Percentiles rank a stretch among this genome's conserved stretches.
phyloP scores from a whole-genome alignment of 2,888 invertebrate species.

The Caenorhabditis wallacei region DNA sequence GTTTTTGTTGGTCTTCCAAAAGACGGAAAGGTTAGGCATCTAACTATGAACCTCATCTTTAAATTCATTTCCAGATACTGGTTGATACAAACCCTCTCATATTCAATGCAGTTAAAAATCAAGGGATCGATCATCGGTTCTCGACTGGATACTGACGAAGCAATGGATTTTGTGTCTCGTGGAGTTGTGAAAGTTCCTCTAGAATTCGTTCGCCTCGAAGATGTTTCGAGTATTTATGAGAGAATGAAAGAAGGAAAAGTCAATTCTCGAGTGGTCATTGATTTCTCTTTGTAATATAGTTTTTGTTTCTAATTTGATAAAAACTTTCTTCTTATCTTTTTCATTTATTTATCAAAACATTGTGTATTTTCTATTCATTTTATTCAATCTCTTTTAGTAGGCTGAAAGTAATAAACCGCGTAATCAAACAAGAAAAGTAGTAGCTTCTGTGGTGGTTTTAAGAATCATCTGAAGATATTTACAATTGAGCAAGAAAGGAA shows the following conservation, averaged over 20 bases:
- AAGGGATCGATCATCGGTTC: slow-evolving; percentile 68
- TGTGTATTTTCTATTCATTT: slow-evolving; percentile 1
- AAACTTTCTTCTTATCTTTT: background rate
- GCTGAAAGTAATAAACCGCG: slow-evolving; percentile 43
- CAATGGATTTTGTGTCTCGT: slow-evolving; percentile 67
- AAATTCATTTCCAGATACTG: slow-evolving; percentile 40
- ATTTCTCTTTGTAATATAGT: slow-evolving; percentile 33
- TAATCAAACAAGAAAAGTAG: slow-evolving; percentile 36
- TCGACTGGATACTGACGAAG: slow-evolving; percentile 69
- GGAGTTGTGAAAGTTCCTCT: slow-evolving; percentile 70
- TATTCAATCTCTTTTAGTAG: slow-evolving; percentile 50
- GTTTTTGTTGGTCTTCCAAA: slow-evolving; percentile 71
- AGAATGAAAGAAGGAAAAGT: slow-evolving; percentile 58
- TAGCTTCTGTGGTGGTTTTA: slow-evolving; percentile 7
- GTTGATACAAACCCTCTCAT: slow-evolving; percentile 63
- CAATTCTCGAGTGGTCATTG: slow-evolving; percentile 32
- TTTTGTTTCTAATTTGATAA: background rate
- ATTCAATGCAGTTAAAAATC: slow-evolving; percentile 65
- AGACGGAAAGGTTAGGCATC: background rate
- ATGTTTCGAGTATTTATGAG: slow-evolving; percentile 53
- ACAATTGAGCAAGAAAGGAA: slow-evolving; percentile 17
- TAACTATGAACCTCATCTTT: too few relatives aligned
- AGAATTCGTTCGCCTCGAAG: slow-evolving; percentile 63
- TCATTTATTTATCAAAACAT: too few relatives aligned
- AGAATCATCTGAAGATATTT: slow-evolving; percentile 34